Evolutionary conservation across 2,797 vertebrate genomes (phyloP).

Genomic region (Pampus argenteus): DNA sequence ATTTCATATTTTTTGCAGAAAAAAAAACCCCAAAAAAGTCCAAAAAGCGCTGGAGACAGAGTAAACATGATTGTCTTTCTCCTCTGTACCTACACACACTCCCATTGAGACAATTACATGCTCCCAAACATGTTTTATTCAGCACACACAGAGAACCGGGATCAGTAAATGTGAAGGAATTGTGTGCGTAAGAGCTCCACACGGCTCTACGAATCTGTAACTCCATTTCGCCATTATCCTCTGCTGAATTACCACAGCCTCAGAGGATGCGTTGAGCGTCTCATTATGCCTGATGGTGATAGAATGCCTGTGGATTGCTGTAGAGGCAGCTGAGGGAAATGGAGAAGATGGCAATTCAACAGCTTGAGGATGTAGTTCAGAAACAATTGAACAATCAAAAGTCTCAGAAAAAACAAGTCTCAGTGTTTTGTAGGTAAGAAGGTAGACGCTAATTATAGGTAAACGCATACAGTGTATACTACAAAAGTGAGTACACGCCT

Average conservation of each 20-base stretch:
- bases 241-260: not conserved
- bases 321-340: not conserved
- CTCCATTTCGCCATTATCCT: slow-evolving; percentile 6
- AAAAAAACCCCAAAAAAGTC: no score
- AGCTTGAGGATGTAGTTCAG: not conserved
- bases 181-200: not conserved
- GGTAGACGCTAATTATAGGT: no score
- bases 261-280: not conserved
- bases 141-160: slow-evolving; percentile 13
- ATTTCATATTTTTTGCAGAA: not conserved
- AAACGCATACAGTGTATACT: no score
- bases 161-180: slow-evolving; percentile 12
- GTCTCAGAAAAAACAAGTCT: not conserved
- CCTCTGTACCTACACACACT: not conserved
- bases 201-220: not conserved
- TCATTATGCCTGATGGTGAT: slow-evolving; percentile 7
- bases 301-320: slow-evolving; percentile 8
- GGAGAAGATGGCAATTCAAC: not conserved
- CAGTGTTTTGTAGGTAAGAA: not conserved
- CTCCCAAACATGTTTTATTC: slow-evolving; percentile 37
- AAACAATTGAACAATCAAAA: not conserved
- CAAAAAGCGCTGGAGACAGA: not conserved
- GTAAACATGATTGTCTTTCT: slow-evolving; percentile 21
- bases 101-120: slow-evolving; percentile 2
- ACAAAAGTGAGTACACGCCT: no score